phyloP scores from a whole-genome alignment of 2,797 vertebrate species.

The Pterois miles region DNA sequence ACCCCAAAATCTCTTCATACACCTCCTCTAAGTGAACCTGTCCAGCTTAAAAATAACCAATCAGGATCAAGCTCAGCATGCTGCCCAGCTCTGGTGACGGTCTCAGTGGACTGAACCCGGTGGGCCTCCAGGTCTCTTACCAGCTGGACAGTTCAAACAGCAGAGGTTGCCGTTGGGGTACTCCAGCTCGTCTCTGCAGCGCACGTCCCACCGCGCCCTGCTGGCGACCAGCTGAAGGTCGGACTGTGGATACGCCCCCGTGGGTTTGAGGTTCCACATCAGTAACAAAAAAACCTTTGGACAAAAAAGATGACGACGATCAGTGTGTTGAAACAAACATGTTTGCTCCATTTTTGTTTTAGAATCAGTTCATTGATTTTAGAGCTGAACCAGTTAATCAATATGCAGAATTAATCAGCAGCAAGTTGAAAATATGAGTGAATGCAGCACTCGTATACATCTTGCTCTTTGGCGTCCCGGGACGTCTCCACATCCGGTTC shows the following conservation, averaged over 20 bases:
- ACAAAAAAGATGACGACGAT: background rate
- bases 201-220: background rate
- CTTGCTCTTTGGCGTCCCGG: too few relatives aligned
- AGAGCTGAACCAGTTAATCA: background rate
- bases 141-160: conserved; percentile 80
- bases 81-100: background rate
- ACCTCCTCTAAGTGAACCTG: background rate
- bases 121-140: conserved; percentile 54
- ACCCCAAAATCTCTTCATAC: background rate
- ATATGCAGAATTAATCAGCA: background rate
- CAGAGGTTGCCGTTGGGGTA: conserved; percentile 63
- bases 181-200: conserved; percentile 45
- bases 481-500: background rate
- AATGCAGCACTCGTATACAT: background rate
- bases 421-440: background rate
- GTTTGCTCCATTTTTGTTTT: background rate
- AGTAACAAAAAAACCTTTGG: conserved; percentile 48
- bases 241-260: background rate
- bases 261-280: background rate
- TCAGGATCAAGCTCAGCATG: background rate
- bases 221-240: background rate
- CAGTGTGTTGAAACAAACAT: background rate
- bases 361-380: background rate
- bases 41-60: background rate
- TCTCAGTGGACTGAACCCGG: background rate